Conservation (phyloP, 35 echinoderm and acorn worm genomes). For the Holothuria glaberrima region DNA sequence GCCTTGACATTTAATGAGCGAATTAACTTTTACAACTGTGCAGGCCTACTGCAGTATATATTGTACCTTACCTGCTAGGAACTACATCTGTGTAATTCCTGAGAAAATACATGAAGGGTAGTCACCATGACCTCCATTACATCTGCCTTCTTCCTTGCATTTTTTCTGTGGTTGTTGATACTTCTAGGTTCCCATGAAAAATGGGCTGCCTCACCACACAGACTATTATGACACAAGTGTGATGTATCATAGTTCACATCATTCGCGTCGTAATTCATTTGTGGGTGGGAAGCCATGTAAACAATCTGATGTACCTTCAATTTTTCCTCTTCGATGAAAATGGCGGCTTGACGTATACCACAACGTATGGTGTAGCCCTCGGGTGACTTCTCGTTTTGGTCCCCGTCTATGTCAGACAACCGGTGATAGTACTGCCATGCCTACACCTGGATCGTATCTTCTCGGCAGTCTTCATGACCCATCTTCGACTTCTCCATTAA, state of each 20-base stretch:
- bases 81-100: no score
- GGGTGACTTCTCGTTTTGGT: background rate
- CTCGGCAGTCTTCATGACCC: no score
- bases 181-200: no score
- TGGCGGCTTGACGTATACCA: background rate
- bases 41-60: no score
- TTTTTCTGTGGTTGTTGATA: no score
- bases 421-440: background rate
- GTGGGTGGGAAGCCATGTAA: slow-evolving; percentile 1
- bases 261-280: background rate
- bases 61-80: no score
- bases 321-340: background rate
- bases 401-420: slow-evolving; percentile 8
- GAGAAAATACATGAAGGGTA: no score
- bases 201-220: background rate
- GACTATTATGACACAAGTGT: slow-evolving; percentile 15
- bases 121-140: no score
- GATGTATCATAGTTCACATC: slow-evolving; percentile 11
- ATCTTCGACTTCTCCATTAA: no score
- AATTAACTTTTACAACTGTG: no score
- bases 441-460: background rate
- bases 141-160: no score
- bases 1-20: no score
- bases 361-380: background rate
- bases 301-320: background rate